Evolutionary conservation across 2,113 vertebrate genomes (phyloP).

Genomic region (Acanthisitta chloris): DNA sequence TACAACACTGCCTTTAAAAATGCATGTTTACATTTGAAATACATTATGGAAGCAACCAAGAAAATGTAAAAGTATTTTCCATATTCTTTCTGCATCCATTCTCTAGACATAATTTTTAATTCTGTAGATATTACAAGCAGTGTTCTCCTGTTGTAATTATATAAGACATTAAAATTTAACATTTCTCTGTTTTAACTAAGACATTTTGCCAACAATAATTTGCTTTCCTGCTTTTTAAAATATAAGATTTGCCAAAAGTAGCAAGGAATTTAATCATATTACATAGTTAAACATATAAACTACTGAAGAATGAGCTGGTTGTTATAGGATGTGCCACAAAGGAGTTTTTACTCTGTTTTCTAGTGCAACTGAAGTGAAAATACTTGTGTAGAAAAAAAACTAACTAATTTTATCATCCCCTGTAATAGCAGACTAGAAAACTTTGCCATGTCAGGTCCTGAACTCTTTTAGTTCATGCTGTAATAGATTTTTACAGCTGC

Average conservation of each 20-base stretch:
- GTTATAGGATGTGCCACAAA: neutral
- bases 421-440: neutral
- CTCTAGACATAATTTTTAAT: neutral
- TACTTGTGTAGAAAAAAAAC: neutral
- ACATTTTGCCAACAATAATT: neutral
- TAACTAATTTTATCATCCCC: neutral
- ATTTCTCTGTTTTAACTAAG: slow-evolving; percentile 11
- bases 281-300: neutral
- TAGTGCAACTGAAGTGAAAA: slow-evolving; percentile 1
- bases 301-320: neutral
- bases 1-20: neutral
- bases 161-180: neutral
- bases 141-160: slow-evolving; percentile 8
- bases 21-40: neutral
- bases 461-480: neutral
- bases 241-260: neutral
- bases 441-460: neutral
- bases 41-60: neutral
- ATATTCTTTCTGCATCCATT: neutral
- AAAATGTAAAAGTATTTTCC: neutral
- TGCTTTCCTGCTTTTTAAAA: slow-evolving; percentile 6
- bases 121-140: neutral
- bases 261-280: neutral
- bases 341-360: neutral
- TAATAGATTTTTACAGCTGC: neutral